Evolutionary conservation across 2,797 vertebrate genomes (phyloP), one percentile per base, ranked within the genome.

Genomic region (Helicolenus hilgendorfi): DNA sequence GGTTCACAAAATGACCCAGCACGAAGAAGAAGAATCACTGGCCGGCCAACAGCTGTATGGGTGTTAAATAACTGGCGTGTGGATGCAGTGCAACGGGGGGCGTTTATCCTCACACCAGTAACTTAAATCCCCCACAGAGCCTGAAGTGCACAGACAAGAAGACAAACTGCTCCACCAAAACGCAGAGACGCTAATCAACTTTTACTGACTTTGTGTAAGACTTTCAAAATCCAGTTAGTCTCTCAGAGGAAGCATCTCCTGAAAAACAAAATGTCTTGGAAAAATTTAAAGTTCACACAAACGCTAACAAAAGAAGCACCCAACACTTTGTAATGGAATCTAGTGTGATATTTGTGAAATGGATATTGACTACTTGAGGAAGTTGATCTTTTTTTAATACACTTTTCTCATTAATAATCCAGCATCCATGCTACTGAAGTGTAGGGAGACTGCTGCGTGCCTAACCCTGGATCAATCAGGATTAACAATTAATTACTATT

Each of bases 191-290:
- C 49, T 35, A 5, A 49, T 35, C 36, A 77, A 64, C 81, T 53
- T 85, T 65, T 27, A 72, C 64, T 38, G 45, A 84, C 63, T 82
- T 36, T 79, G 72, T 71, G 62, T 84, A 84, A 91, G 81, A 90
- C 90, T 41, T 41, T 70, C 9, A 77, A 80, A 83, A 83, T 91
- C 69, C 33, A 79, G 55, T 67, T 49, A 83, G 55, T 29, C 27
- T 82, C 27, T 72, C 69, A 62, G 22, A 84, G 36, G 65, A 88
- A 82, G 53, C 6, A 29, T 58, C 58, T 38, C 49, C 18, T 15
- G 33, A 33, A 83, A 15, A 65, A 82, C 62, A 15, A 65, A 82
- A 65, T 36, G 72, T 70, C 26, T 33, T 29, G 59, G 11, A 26
- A 35, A 70, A 65, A 41, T 11, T 2, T 59, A 33, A 73, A 29